A percentile compares a stretch with the other conserved stretches of the same genome.
phyloP scores from a whole-genome alignment of 2,797 vertebrate genomes.

The Xiphophorus birchmanni region DNA sequence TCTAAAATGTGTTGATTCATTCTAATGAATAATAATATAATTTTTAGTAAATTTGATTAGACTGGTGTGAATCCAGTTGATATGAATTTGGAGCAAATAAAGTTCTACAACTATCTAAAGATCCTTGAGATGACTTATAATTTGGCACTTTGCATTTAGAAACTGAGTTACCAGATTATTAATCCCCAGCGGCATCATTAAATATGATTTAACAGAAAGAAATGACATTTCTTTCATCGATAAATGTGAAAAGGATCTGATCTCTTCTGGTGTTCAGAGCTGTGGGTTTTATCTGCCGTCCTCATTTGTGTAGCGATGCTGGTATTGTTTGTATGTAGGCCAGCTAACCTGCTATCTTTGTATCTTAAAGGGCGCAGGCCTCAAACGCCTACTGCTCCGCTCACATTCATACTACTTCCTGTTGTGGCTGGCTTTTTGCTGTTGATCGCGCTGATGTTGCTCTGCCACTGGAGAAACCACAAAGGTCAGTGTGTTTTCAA shows the following conservation, averaged over 20 bases:
- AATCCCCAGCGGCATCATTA: background rate
- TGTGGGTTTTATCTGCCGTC: background rate
- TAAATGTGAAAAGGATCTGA: background rate
- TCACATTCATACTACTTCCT: conserved; percentile 18
- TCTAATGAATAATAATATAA: background rate
- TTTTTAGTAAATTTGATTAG: background rate
- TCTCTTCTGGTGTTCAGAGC: background rate
- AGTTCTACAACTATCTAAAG: background rate
- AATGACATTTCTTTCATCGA: rapidly evolving
- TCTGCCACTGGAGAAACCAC: conserved; percentile 27
- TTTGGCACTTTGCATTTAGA: background rate
- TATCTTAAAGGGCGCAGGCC: background rate
- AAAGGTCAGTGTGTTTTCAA: conserved; percentile 51
- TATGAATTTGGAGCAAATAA: background rate
- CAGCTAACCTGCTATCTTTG: conserved; percentile 24
- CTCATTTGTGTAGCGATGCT: rapidly evolving
- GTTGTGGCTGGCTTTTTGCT: conserved; percentile 25
- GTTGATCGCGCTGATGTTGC: conserved; percentile 16
- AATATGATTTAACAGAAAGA: background rate
- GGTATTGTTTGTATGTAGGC: conserved; percentile 22
- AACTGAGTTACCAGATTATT: background rate
- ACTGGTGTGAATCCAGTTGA: background rate
- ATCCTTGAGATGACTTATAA: background rate
- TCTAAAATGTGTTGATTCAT: background rate
- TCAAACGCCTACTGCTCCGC: rapidly evolving